phyloP scores from a whole-genome alignment of 2,113 vertebrate species.

The Brachypteracias leptosomus region DNA sequence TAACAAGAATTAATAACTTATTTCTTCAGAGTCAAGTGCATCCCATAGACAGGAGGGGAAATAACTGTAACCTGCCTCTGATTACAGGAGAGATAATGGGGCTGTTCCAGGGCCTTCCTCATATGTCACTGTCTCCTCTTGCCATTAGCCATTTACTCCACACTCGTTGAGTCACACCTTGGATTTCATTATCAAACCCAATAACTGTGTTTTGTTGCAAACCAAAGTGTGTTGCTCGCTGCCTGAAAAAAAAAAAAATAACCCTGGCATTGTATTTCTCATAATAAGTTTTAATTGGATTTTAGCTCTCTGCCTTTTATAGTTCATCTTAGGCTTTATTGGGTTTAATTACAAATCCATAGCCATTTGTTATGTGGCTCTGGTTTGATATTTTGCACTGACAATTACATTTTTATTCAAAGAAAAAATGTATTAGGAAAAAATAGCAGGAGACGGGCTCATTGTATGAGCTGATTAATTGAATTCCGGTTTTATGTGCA shows the following conservation, averaged over 20 bases:
- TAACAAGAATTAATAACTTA: background rate
- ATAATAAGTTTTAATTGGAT: slow-evolving; percentile 73
- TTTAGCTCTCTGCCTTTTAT: slow-evolving; percentile 64
- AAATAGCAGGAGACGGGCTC: slow-evolving; percentile 61
- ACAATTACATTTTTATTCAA: slow-evolving; percentile 76
- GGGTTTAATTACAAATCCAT: slow-evolving; percentile 75
- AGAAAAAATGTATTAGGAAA: slow-evolving; percentile 63
- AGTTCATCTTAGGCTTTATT: slow-evolving; percentile 60
- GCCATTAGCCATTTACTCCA: background rate
- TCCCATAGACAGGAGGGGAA: background rate
- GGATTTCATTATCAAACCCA: slow-evolving; percentile 29
- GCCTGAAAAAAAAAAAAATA: background rate
- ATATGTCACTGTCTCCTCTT: background rate
- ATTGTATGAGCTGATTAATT: slow-evolving; percentile 75
- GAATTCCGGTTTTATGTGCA: slow-evolving; percentile 62
- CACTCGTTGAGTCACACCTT: background rate
- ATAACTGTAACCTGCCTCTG: background rate
- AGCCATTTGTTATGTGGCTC: slow-evolving; percentile 72
- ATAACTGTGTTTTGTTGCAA: slow-evolving; percentile 14
- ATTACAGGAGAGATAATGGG: background rate
- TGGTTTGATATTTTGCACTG: slow-evolving; percentile 70
- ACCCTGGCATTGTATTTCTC: slow-evolving; percentile 44
- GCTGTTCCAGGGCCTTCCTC: background rate
- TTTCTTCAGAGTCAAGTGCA: background rate
- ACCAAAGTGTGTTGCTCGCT: background rate